Evolutionary conservation across 2,113 vertebrate species (phyloP).

Genomic region (Eptesicus fuscus): DNA sequence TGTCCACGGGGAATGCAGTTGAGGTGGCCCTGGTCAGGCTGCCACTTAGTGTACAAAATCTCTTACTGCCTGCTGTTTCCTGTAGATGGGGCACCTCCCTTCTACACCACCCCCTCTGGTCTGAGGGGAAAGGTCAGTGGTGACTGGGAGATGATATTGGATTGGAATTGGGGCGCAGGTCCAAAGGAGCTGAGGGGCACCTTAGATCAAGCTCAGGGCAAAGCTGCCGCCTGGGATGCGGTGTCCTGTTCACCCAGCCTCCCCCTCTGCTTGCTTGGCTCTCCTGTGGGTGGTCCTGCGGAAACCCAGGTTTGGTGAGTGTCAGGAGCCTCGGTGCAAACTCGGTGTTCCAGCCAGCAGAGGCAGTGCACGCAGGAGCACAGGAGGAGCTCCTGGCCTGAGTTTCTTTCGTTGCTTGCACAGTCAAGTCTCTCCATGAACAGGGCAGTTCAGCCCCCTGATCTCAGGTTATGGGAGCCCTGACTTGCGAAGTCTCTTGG

Average conservation of each 20-base stretch:
- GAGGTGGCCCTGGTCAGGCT: neutral
- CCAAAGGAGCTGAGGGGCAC: neutral
- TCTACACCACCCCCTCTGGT: no score
- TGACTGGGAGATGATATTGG: neutral
- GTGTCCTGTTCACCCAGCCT: neutral
- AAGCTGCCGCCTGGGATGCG: neutral
- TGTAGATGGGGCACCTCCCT: neutral
- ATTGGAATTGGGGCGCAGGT: neutral
- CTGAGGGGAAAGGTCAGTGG: neutral
- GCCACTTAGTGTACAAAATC: neutral
- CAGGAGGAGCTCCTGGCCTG: neutral
- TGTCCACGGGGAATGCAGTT: conserved; percentile 55
- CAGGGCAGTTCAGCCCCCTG: neutral
- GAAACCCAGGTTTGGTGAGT: neutral
- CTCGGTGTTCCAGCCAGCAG: neutral
- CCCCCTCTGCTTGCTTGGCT: neutral
- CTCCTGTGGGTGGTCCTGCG: conserved; percentile 28
- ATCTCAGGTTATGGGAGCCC: neutral
- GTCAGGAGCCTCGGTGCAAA: neutral
- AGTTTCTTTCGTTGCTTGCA: neutral
- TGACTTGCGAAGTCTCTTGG: neutral
- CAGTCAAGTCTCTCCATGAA: neutral
- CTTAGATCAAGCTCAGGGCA: neutral
- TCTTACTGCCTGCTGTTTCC: neutral
- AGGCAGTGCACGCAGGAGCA: neutral